Evolutionary conservation across 1,140 invertebrate species (phyloP).

Genomic region (Drosophila erecta): DNA sequence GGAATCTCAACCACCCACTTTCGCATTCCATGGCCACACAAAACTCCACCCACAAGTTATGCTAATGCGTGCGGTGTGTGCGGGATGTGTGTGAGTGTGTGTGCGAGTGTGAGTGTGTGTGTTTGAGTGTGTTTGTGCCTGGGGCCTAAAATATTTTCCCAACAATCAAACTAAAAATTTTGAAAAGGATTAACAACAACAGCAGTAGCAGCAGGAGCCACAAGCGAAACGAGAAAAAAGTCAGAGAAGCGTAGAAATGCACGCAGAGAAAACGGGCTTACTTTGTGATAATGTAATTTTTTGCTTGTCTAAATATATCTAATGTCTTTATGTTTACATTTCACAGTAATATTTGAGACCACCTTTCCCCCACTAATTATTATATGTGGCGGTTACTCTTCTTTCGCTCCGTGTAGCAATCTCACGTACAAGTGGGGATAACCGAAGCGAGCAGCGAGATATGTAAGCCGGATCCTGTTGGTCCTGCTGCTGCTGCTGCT

Average conservation of each 20-base stretch:
- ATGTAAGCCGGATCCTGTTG: constrained; percentile 34
- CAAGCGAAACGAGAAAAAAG: constrained; percentile 12
- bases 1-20: not conserved
- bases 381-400: too few species aligned
- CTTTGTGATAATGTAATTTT: too few species aligned
- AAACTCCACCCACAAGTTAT: constrained; percentile 24
- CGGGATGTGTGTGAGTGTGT: constrained; percentile 18
- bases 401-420: not conserved
- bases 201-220: constrained; percentile 9
- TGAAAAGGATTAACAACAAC: constrained; percentile 72
- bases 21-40: constrained; percentile 8
- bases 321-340: too few species aligned
- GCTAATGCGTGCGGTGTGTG: constrained; percentile 57
- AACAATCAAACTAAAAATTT: constrained; percentile 80
- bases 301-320: not conserved
- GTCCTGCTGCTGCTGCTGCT: constrained; percentile 9
- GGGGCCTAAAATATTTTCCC: constrained; percentile 72
- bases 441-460: constrained; percentile 33
- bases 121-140: constrained; percentile 21
- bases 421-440: constrained; percentile 14
- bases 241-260: constrained; percentile 19
- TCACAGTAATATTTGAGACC: too few species aligned
- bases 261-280: not conserved
- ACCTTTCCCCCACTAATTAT: too few species aligned
- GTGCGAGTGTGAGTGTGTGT: too few species aligned